These are phyloP conservation scores for Diorhabda sublineata DNA, from an alignment of 1,140 invertebrate species.

Conservation along the genomic window DNA sequence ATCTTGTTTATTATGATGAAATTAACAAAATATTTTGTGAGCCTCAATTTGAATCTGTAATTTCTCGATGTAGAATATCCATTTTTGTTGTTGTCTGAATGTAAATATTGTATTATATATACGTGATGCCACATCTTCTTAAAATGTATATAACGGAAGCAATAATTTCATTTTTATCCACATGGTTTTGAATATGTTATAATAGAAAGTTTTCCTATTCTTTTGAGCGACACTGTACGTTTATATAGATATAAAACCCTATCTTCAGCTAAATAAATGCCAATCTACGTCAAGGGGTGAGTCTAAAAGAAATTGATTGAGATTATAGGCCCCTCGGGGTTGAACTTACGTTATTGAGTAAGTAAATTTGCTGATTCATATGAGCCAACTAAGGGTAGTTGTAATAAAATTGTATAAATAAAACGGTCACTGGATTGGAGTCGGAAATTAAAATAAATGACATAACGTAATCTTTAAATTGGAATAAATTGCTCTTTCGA, in stretches of 20 bases:
- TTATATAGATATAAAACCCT: neutral
- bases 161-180: too few relatives aligned
- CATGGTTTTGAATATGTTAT: too few relatives aligned
- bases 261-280: neutral
- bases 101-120: too few relatives aligned
- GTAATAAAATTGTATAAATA: conserved; percentile 1
- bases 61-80: too few relatives aligned
- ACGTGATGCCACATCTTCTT: too few relatives aligned
- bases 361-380: neutral
- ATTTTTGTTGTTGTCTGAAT: too few relatives aligned
- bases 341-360: neutral
- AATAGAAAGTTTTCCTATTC: too few relatives aligned
- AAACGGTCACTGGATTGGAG: neutral
- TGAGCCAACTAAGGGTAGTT: neutral
- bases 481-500: too few relatives aligned
- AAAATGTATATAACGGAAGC: too few relatives aligned
- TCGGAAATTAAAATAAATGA: neutral
- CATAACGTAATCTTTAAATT: neutral
- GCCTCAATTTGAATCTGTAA: too few relatives aligned
- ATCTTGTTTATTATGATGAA: too few relatives aligned
- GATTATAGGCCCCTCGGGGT: conserved; percentile 1
- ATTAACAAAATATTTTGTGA: too few relatives aligned
- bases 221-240: neutral
- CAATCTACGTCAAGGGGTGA: neutral
- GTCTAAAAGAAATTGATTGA: neutral